These are phyloP conservation scores for Lasioglossum leucozonium DNA, from an alignment of 2,888 invertebrate genomes.

Conservation along the genomic window DNA sequence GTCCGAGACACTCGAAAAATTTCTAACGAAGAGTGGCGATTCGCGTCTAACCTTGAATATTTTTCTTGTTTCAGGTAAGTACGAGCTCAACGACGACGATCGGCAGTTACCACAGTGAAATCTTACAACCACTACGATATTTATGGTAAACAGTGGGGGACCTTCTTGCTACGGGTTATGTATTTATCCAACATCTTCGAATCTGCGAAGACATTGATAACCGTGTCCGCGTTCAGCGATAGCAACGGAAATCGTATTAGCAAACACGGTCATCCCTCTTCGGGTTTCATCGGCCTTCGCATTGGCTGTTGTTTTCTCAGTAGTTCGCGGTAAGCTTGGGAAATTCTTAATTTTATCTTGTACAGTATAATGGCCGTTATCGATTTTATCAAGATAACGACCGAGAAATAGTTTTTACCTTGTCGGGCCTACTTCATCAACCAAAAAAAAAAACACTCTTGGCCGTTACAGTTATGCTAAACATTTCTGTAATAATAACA, in stretches of 20 bases:
- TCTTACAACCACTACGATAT: not conserved
- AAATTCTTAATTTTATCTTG: slow-evolving; percentile 18
- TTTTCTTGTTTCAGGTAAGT: slow-evolving; percentile 54
- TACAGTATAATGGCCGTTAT: not conserved
- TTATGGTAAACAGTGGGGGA: not conserved
- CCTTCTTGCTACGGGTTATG: not conserved
- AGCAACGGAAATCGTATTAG: slow-evolving; percentile 26
- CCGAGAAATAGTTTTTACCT: not conserved
- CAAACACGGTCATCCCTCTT: slow-evolving; percentile 32
- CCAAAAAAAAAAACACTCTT: no score
- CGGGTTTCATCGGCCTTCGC: not conserved
- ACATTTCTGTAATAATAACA: no score
- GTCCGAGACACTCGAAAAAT: no score
- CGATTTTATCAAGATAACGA: not conserved
- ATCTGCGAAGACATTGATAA: slow-evolving; percentile 33
- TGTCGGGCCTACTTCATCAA: not conserved
- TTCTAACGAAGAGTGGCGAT: no score
- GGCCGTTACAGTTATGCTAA: no score
- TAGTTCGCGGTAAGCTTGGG: not conserved
- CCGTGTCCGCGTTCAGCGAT: slow-evolving; percentile 38
- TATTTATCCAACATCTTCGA: slow-evolving; percentile 9
- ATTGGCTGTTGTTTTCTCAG: not conserved
- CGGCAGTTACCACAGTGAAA: not conserved
- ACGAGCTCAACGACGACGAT: not conserved
- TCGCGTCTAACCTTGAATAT: not conserved